These are phyloP conservation scores for Vombatus ursinus DNA, from an alignment of 2,113 vertebrate species.

Conservation along the genomic window DNA sequence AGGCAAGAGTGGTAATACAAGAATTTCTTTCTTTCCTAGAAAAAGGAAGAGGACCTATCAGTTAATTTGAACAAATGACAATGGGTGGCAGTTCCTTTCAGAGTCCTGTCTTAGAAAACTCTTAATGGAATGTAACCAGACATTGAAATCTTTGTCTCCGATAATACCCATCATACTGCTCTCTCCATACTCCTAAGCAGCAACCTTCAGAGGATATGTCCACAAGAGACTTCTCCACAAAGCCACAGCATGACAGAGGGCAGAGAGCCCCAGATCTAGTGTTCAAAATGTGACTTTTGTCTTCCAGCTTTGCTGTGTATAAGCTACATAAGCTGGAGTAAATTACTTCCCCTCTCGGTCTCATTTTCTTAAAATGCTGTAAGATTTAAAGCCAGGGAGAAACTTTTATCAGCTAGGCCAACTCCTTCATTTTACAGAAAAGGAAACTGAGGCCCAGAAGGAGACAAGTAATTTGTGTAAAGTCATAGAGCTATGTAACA, in stretches of 20 bases:
- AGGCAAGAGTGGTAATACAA: conserved; percentile 49
- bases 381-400: not conserved
- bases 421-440: not conserved
- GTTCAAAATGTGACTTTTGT: not conserved
- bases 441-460: not conserved
- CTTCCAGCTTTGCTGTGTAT: not conserved
- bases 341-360: not conserved
- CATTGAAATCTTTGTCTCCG: not conserved
- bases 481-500: not conserved
- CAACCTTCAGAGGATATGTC: not conserved
- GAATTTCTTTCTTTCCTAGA: conserved; percentile 36
- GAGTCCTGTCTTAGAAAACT: conserved; percentile 34
- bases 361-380: not conserved
- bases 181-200: not conserved
- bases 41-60: conserved; percentile 39
- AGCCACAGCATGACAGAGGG: not conserved
- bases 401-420: not conserved
- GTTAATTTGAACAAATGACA: conserved; percentile 71
- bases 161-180: not conserved
- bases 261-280: not conserved
- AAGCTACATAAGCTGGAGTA: not conserved
- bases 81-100: conserved; percentile 36
- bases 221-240: not conserved
- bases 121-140: conserved; percentile 57
- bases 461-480: not conserved